phyloP scores from a whole-genome alignment of 2,888 invertebrate species.

The Agrochola macilenta region DNA sequence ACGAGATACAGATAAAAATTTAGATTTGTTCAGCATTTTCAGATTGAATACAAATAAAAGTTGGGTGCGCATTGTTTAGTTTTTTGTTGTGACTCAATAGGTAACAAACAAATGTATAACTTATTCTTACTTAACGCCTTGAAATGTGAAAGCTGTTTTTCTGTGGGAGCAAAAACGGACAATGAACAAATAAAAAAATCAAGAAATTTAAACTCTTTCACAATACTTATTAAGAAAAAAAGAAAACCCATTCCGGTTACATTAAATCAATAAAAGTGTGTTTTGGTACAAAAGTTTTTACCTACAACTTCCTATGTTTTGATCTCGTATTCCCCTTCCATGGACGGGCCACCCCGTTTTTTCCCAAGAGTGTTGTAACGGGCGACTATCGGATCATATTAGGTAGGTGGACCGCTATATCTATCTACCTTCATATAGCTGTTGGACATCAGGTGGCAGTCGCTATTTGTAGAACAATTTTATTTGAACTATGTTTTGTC shows the following conservation, averaged over 20 bases:
- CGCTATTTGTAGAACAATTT: background rate
- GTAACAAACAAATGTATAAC: conserved; percentile 5
- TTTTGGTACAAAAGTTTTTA: conserved; percentile 28
- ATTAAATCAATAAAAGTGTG: conserved; percentile 14
- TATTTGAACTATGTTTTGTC: background rate
- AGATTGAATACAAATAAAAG: conserved; percentile 48
- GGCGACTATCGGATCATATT: conserved; percentile 46
- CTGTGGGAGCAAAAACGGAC: conserved; percentile 21
- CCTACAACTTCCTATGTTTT: conserved; percentile 31
- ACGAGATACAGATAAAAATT: conserved; percentile 55
- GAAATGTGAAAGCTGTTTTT: conserved; percentile 47
- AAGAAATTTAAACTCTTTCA: conserved; percentile 30
- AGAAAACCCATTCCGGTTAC: background rate
- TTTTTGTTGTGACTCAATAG: conserved; percentile 42
- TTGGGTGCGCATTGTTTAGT: conserved; percentile 31
- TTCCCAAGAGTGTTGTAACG: conserved; percentile 41
- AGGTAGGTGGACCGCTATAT: conserved; percentile 36
- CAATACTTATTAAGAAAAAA: conserved; percentile 1
- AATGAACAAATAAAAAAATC: conserved; percentile 26
- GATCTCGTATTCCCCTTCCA: conserved; percentile 42
- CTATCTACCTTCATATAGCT: conserved; percentile 19
- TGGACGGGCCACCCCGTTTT: conserved; percentile 51
- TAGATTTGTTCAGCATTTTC: conserved; percentile 58
- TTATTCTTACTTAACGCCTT: background rate
- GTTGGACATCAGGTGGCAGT: conserved; percentile 29